Conservation (phyloP, 2,113 vertebrate species). For the sheep (Ovis aries) region ARS-UI_Ramb_v3.0 NC_056072.1:15041501-15042000, state of each 20-base stretch:
- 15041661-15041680: neutral
- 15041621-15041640: neutral
- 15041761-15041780: neutral
- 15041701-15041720: neutral
- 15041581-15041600: neutral
- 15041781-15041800: neutral
- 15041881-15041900: neutral
- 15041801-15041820: neutral
- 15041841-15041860: neutral
- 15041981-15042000: neutral
- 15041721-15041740: neutral
- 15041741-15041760: neutral
- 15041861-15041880: neutral
- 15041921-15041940: neutral
- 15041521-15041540: neutral
- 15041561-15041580: neutral
- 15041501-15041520: neutral
- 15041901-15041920: neutral
- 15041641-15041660: neutral
- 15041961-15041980: neutral
- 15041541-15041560: rapidly evolving
- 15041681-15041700: neutral
- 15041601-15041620: neutral
- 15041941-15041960: neutral
- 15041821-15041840: neutral